These are phyloP conservation scores for Sphaeridia pumilis DNA, from an alignment of 2,888 invertebrate genomes.

Conservation along the genomic window DNA sequence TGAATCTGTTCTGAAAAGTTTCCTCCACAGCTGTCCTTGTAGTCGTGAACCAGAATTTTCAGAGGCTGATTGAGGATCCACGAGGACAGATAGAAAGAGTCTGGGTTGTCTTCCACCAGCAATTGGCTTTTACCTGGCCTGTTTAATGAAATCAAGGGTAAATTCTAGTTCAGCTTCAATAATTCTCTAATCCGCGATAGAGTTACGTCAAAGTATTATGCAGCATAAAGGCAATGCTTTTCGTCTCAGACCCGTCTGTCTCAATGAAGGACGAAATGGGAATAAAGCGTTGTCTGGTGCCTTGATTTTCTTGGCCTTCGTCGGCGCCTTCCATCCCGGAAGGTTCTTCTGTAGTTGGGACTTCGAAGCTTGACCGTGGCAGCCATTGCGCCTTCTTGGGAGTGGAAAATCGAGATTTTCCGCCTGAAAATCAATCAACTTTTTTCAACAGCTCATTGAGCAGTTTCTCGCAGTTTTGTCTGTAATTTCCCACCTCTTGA, in stretches of 20 bases:
- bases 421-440: too few relatives aligned
- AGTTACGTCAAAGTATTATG: not conserved
- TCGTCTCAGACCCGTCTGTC: not conserved
- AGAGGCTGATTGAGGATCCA: constrained; percentile 13
- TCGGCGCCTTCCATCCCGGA: too few relatives aligned
- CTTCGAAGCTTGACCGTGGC: too few relatives aligned
- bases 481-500: too few relatives aligned
- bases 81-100: constrained; percentile 9
- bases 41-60: constrained; percentile 34
- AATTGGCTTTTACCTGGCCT: constrained; percentile 1
- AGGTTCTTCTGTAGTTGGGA: too few relatives aligned
- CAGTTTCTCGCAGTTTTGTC: too few relatives aligned
- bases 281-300: not conserved
- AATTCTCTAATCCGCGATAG: too few relatives aligned
- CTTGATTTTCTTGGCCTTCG: too few relatives aligned
- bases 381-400: too few relatives aligned
- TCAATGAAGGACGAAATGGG: not conserved
- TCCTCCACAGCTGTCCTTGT: constrained; percentile 13
- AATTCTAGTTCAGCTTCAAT: too few relatives aligned
- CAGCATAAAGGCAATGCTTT: not conserved
- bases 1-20: constrained; percentile 12
- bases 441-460: too few relatives aligned
- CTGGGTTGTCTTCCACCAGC: not conserved
- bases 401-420: too few relatives aligned
- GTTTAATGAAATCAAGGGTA: not conserved